These are phyloP conservation scores for Palaemon carinicauda DNA, from an alignment of 1,140 invertebrate species.

Conservation along the genomic window DNA sequence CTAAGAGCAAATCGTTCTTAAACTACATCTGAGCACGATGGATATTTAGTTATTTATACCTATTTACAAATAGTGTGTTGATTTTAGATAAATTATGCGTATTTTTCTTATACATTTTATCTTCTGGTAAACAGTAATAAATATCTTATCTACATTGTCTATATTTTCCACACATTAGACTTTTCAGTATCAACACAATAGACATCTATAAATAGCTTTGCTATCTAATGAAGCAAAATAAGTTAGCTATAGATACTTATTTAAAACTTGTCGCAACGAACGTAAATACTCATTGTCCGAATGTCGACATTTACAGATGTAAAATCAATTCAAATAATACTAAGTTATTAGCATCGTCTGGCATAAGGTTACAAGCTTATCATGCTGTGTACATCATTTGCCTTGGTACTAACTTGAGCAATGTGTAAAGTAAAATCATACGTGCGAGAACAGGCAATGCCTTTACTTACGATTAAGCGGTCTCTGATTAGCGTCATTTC, in stretches of 20 bases:
- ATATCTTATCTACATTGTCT: conserved; percentile 51
- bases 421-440: conserved; percentile 38
- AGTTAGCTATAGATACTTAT: conserved; percentile 23
- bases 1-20: conserved; percentile 42
- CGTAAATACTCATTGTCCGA: not conserved
- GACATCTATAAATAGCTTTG: conserved; percentile 43
- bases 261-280: too few relatives aligned
- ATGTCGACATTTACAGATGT: conserved; percentile 31
- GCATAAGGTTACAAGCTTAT: conserved; percentile 22
- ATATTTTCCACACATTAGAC: conserved; percentile 36
- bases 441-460: conserved; percentile 21
- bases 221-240: conserved; percentile 47
- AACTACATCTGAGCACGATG: conserved; percentile 54
- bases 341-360: conserved; percentile 31
- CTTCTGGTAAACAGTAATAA: conserved; percentile 53
- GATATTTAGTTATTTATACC: conserved; percentile 46
- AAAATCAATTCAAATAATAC: not conserved
- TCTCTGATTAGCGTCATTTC: not conserved
- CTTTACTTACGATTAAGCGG: conserved; percentile 3
- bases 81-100: conserved; percentile 50
- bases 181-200: conserved; percentile 51
- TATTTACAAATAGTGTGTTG: conserved; percentile 51
- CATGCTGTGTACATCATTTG: conserved; percentile 47
- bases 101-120: conserved; percentile 33
- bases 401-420: conserved; percentile 46